Percentiles rank a stretch among this genome's conserved stretches.
Evolutionary conservation across 2,797 vertebrate genomes (phyloP).

Genomic region (Spea hammondii): DNA sequence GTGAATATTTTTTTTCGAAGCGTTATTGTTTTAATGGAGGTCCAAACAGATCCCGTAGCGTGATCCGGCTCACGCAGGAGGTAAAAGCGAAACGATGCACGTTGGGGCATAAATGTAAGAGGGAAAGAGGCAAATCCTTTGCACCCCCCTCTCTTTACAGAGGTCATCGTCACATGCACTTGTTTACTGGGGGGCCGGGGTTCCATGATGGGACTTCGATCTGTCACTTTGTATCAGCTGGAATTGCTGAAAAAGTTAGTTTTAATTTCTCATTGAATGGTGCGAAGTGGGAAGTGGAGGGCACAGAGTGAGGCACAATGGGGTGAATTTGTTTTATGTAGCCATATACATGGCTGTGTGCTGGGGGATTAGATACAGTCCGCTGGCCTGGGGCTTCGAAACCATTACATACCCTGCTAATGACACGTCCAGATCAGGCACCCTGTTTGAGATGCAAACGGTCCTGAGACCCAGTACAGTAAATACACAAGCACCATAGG

Average conservation of each 20-base stretch:
- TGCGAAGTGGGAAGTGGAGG: slow-evolving; percentile 61
- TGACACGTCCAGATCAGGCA: slow-evolving; percentile 78
- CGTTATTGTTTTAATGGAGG: slow-evolving; percentile 11
- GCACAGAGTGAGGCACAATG: slow-evolving; percentile 59
- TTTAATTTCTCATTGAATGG: slow-evolving; percentile 15
- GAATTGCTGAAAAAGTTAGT: slow-evolving; percentile 59
- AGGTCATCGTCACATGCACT: slow-evolving; percentile 50
- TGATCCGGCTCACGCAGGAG: slow-evolving; percentile 58
- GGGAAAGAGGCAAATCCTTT: too few species aligned
- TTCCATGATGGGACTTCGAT: slow-evolving; percentile 51
- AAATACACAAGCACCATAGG: background rate
- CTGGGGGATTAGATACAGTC: slow-evolving; percentile 55
- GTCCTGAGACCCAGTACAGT: slow-evolving; percentile 7
- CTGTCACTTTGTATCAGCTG: slow-evolving; percentile 57
- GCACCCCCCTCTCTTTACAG: slow-evolving; percentile 43
- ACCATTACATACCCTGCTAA: slow-evolving; percentile 77
- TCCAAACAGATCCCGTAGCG: background rate
- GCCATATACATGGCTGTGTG: slow-evolving; percentile 45
- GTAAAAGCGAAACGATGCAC: slow-evolving; percentile 75
- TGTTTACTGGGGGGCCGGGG: slow-evolving; percentile 57
- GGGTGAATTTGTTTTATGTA: slow-evolving; percentile 62
- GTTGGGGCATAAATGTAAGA: slow-evolving; percentile 61
- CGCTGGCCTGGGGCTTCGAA: slow-evolving; percentile 69
- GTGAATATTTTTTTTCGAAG: background rate
- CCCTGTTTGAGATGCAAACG: background rate